Percentiles rank a stretch among this genome's conserved stretches.
Conservation (phyloP, 2,888 invertebrate genomes). For the Cantharis rufa region DNA sequence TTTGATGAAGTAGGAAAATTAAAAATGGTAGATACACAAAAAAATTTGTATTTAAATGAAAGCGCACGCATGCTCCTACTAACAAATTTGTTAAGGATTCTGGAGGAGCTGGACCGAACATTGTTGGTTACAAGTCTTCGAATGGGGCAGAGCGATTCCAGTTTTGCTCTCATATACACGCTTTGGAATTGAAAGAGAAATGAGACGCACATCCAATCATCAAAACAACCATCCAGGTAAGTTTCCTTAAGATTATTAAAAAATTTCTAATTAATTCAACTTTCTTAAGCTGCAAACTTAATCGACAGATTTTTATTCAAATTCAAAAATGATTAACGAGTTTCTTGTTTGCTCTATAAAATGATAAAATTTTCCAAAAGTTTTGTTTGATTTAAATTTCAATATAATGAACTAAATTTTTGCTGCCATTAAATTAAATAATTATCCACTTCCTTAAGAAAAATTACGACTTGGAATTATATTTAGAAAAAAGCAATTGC, state of each 20-base stretch:
- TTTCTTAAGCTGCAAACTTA: background rate
- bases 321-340: background rate
- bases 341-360: background rate
- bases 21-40: background rate
- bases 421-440: background rate
- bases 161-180: conserved; percentile 60
- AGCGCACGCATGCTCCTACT: background rate
- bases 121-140: conserved; percentile 32
- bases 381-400: background rate
- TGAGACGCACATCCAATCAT: conserved; percentile 26
- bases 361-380: background rate
- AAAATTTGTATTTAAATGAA: background rate
- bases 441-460: background rate
- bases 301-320: background rate
- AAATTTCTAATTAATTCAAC: background rate
- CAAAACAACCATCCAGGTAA: conserved; percentile 15
- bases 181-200: conserved; percentile 55
- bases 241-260: background rate
- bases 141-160: conserved; percentile 62
- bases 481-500: background rate
- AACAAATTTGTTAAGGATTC: conserved; percentile 8
- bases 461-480: background rate
- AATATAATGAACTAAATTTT: background rate
- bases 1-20: background rate
- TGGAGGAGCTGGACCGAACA: conserved; percentile 24